Evolutionary conservation across 1,140 invertebrate species (phyloP), one percentile per base, ranked within the genome.

Genomic region (Neocloeon triangulifer): DNA sequence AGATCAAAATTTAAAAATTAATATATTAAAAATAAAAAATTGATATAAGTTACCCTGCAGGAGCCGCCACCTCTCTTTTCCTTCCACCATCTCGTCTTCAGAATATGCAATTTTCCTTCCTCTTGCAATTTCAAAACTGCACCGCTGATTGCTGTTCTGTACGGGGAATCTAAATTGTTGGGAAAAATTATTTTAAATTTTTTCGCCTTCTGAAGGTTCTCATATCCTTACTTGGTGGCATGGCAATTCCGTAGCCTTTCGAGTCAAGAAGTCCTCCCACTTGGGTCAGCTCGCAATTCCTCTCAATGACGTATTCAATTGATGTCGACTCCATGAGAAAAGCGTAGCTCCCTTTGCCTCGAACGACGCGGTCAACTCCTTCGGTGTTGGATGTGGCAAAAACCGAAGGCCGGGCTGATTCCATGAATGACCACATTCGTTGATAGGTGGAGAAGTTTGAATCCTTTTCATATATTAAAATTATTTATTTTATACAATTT

Each of bases 51-150:
- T 58, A 81, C 78, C 44, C 72, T 62, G 50, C 80, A 85, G 21
- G 70, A 66, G 34, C 76, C 75, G 9, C 78, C 79, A 5, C 78
- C 79, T 18, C 76, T 63, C 56, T 79, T 80, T 51, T 85, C 76
- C 52, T 88, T 88, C 86, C 86, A 92, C 88, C 86, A 95, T 51
- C 80, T 75, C 12, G 81, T 84, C 61, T 92, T 92, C 40, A 94
- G 59, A 44, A 81, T 73, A 46, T 89, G 78, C 26, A 95, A 55
- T 54, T 78, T 80, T 25, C 84, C 86, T 52, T 82, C 76, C 59
- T 95, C 88, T 57, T 92, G 86, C 7, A 95, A 55, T 55, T 84
- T 81, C 14, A 94, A 55, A 39, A 95, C 80, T 18, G 84, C 78
- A 25, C 74, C 74, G 48, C 75, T 84, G 43, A 86, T 81, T 28